Evolutionary conservation across 2,888 invertebrate genomes (phyloP).

Genomic region (Tortrix viridana): DNA sequence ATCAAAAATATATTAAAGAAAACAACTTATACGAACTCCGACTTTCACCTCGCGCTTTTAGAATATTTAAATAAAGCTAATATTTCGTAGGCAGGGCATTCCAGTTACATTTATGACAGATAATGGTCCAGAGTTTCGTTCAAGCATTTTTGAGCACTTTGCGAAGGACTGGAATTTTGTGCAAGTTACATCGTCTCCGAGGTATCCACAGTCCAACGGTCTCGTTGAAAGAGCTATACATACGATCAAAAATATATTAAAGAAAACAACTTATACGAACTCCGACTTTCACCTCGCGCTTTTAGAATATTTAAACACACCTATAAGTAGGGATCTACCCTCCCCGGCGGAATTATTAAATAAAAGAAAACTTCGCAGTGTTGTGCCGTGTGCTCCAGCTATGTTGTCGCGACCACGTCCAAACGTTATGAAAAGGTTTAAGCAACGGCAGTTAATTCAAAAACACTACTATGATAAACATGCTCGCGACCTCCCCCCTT

Average conservation of each 20-base stretch:
- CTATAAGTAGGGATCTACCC: slow-evolving; percentile 12
- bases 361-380: slow-evolving; percentile 18
- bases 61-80: too few relatives aligned
- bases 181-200: slow-evolving; percentile 41
- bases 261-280: slow-evolving; percentile 30
- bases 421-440: too few relatives aligned
- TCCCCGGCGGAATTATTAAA: slow-evolving; percentile 25
- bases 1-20: too few relatives aligned
- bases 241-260: slow-evolving; percentile 40
- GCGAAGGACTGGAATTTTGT: slow-evolving; percentile 31
- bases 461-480: background rate
- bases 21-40: too few relatives aligned
- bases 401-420: too few relatives aligned
- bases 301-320: slow-evolving; percentile 28
- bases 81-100: slow-evolving; percentile 41
- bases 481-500: background rate
- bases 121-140: slow-evolving; percentile 39
- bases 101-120: slow-evolving; percentile 39
- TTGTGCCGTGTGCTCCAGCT: too few relatives aligned
- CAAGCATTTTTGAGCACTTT: slow-evolving; percentile 36
- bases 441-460: too few relatives aligned
- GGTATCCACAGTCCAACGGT: slow-evolving; percentile 41
- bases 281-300: slow-evolving; percentile 19
- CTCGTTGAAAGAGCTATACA: slow-evolving; percentile 38
- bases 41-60: too few relatives aligned